A percentile compares a stretch with the other conserved stretches of the same genome.
Evolutionary conservation across 2,113 vertebrate genomes (phyloP).

Genomic region (Sardina pilchardus): DNA sequence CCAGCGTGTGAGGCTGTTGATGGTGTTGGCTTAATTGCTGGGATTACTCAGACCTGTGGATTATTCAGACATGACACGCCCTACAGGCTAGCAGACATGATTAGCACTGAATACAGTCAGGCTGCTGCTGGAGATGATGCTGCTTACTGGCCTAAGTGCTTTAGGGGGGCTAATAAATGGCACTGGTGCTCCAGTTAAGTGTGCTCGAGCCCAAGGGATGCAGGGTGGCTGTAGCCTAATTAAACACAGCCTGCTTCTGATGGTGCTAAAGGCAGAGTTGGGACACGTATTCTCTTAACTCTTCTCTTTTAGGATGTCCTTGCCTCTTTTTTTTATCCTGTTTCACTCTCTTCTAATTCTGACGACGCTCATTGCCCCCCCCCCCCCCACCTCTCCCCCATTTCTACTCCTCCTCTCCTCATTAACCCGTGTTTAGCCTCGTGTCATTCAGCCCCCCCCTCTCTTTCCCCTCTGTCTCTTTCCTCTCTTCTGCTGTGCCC

Average conservation of each 20-base stretch:
- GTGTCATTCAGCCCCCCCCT: too few species aligned
- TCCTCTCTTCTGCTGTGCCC: background rate
- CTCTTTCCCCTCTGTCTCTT: background rate
- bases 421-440: background rate
- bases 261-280: background rate
- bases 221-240: background rate
- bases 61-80: background rate
- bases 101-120: background rate
- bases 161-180: background rate
- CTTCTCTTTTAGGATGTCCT: background rate
- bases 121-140: background rate
- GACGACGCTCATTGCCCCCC: background rate
- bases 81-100: background rate
- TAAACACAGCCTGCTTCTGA: background rate
- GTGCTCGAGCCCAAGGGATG: background rate
- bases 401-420: background rate
- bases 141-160: background rate
- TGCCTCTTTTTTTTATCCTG: background rate
- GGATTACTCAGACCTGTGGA: background rate
- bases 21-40: background rate
- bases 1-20: background rate
- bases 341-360: background rate
- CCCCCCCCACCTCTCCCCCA: background rate
- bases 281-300: background rate
- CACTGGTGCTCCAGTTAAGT: background rate